Base-by-base conservation (phyloP, 1,140 invertebrate species). In the Lepidurus arcticus region DNA sequence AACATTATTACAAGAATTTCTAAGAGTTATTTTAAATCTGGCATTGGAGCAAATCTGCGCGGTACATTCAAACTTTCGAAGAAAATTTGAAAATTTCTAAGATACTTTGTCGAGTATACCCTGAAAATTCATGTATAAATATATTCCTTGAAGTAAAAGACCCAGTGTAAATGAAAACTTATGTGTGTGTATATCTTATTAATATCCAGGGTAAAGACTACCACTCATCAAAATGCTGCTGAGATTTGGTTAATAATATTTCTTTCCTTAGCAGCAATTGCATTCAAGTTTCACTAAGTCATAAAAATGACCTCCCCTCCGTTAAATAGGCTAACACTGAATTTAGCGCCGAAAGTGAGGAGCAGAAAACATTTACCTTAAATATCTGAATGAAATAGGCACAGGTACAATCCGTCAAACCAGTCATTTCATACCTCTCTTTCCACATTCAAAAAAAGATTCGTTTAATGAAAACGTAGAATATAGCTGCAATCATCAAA, bases 391-490 rank as follows among this genome's bases (percentile, higher is more conserved):
- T 21, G 13, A 13, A 65, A 65, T 65, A 65, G 53, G 53, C 53
- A 65, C 53, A 65, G 53, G 53, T 65, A 65, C 53, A 65, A 65
- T 13, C 53, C 21, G 53, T 65, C 53, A 65, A 65, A 65, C 53
- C 53, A 34, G 3, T 34, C 34, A 34, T 65, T 53, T 65, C 53
- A 65, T n/a, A 13, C 16, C 21, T 65, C 21, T 65, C 13, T 16
- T 16, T 65, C 21, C 21, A 65, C 6, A 65, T 21, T 65, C 7
- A 65, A 65, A 21, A 65, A 16, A 65, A 65, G 7, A 65, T n/a
- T 34, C 34, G 34, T 4, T 34, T 65, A 65, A 7, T 65, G 13
- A n/a, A 65, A n/a, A 11, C 7, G 16, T 65, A 65, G 16, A 65
- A 21, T n/a, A 21, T 65, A 65, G 53, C 53, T 21, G 53, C 53